These are phyloP conservation scores for Sinonovacula constricta DNA, from an alignment of 1,140 invertebrate species.

Conservation along the genomic window DNA sequence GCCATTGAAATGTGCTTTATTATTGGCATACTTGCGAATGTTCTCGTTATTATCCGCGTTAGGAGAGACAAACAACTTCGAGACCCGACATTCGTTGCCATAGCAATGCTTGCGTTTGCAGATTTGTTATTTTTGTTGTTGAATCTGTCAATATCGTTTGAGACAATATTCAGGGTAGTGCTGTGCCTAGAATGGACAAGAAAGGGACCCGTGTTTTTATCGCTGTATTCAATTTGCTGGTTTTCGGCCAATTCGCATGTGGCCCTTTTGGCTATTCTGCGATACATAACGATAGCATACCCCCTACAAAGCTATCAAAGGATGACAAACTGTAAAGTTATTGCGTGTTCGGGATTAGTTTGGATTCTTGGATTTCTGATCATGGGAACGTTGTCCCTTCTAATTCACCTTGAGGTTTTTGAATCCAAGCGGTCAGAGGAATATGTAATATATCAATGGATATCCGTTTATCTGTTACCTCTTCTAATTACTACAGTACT, in stretches of 20 bases:
- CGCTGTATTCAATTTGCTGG: slow-evolving; percentile 22
- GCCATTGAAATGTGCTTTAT: slow-evolving; percentile 23
- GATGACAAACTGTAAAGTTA: slow-evolving; percentile 4
- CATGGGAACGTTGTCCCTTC: slow-evolving; percentile 6
- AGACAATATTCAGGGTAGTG: slow-evolving; percentile 1
- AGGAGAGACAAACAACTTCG: slow-evolving; percentile 5
- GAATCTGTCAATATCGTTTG: slow-evolving; percentile 5
- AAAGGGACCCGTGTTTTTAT: slow-evolving; percentile 1
- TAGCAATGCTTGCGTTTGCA: slow-evolving; percentile 29
- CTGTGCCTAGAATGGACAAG: not conserved
- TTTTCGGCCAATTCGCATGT: slow-evolving; percentile 25
- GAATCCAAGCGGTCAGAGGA: not conserved
- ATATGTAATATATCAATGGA: slow-evolving; percentile 18
- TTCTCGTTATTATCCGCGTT: slow-evolving; percentile 16
- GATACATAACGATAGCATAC: slow-evolving; percentile 26
- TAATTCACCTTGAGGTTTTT: not conserved
- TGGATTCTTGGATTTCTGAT: slow-evolving; percentile 24
- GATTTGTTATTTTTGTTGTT: slow-evolving; percentile 21
- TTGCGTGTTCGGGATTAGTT: not conserved
- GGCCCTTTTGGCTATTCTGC: slow-evolving; percentile 26
- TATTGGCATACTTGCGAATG: slow-evolving; percentile 25
- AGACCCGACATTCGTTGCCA: slow-evolving; percentile 35
- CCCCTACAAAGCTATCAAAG: not conserved
- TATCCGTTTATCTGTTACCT: slow-evolving; percentile 25
- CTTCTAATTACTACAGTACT: slow-evolving; percentile 16